Base-by-base conservation (phyloP, 2,113 vertebrate genomes). In the Artemisiospiza belli region DNA sequence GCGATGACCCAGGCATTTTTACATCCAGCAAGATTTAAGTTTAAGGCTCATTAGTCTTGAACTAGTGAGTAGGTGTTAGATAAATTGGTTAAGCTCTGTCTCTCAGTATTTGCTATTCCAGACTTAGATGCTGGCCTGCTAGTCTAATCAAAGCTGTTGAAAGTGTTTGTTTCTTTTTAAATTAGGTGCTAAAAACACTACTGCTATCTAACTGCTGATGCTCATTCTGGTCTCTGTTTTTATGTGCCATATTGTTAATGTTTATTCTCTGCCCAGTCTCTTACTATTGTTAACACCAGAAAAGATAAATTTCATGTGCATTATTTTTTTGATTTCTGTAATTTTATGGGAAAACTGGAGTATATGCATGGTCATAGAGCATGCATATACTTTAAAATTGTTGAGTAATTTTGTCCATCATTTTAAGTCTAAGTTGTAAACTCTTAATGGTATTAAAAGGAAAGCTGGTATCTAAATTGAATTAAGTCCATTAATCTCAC, bases 401-500 rank as follows among this genome's bases (percentile, higher is more conserved):
- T 79, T 66, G 67, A 44, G 39, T 91, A 15, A 62, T 89, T 96
- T 94, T 85, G 58, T 92, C 52, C 14, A 5, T 89, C 9, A 41
- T 85, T 81, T 72, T 39, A 83, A 75, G 30, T 81, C 61, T 93
- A 62, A 58, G 14, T 90, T 91, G 49, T 95, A 70, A 93, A 95
- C 79, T 49, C 30, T 84, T 97, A 94, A 95, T 90, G 30, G 30
- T 66, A 93, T 95, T 89, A 94, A 94, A 96, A 86, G 63, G 68
- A 81, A 92, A 95, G 93, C 96, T 85, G 41, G 12, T 89, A 68
- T 93, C 76, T 95, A 37, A 55, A 90, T 64, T 54, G 54, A 94
- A 86, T 73, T 95, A 83, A 94, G 24, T 88, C 67, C 35, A 30
- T 92, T 95, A 86, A 90, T 96, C 66, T 90, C 47, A 72, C 79